These are phyloP conservation scores for Caenorhabditis briggsae DNA, from an alignment of 1,140 invertebrate genomes.

Conservation along the genomic window DNA sequence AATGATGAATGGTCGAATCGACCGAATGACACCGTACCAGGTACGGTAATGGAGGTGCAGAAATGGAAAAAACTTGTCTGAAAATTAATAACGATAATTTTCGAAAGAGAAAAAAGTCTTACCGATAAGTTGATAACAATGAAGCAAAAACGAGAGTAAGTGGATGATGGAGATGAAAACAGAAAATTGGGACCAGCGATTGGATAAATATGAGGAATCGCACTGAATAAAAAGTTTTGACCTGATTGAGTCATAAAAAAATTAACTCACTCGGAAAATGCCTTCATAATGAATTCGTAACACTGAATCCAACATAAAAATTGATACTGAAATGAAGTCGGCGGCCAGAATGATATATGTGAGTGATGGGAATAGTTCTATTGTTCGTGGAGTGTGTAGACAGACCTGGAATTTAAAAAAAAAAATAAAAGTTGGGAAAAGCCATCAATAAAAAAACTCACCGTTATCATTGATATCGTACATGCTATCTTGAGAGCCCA, in stretches of 20 bases:
- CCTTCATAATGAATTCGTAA: constrained; percentile 69
- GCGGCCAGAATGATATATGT: constrained; percentile 69
- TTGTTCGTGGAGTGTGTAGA: constrained; percentile 75
- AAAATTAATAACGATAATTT: constrained; percentile 78
- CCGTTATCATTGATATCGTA: constrained; percentile 70
- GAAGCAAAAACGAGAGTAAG: constrained; percentile 57
- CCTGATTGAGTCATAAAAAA: neutral
- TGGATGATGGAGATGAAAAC: constrained; percentile 61
- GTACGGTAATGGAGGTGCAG: constrained; percentile 12
- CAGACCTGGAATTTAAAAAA: no score
- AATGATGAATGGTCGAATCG: constrained; percentile 95
- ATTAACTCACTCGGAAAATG: constrained; percentile 42
- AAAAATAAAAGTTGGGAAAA: no score
- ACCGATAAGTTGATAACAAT: constrained; percentile 65
- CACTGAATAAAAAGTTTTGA: constrained; percentile 86
- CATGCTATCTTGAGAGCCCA: constrained; percentile 66
- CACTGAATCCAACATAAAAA: constrained; percentile 69
- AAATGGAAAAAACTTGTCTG: constrained; percentile 82
- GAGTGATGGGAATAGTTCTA: constrained; percentile 68
- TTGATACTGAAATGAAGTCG: constrained; percentile 67
- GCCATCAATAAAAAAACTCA: no score
- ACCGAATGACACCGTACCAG: constrained; percentile 81
- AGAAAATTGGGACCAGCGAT: constrained; percentile 62
- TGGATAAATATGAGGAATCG: constrained; percentile 46
- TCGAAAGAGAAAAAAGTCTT: neutral